Percentiles rank a stretch among this genome's conserved stretches.
Evolutionary conservation across 2,888 invertebrate species (phyloP).

Genomic region (Miltochrista miniata): DNA sequence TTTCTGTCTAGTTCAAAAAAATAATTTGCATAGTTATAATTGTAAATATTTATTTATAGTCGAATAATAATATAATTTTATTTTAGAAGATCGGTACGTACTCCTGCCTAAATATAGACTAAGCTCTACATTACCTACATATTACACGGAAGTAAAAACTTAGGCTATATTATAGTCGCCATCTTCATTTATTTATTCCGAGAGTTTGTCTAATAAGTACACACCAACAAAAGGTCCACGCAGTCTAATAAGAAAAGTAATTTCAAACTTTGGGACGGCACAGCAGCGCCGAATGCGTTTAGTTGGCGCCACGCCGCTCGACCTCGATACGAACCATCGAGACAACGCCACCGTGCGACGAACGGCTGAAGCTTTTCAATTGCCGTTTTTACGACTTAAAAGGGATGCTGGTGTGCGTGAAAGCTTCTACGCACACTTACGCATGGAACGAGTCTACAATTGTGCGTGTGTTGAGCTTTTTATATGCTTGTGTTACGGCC

Average conservation of each 20-base stretch:
- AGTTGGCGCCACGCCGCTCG: conserved; percentile 37
- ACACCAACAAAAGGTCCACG: conserved; percentile 44
- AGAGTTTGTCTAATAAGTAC: conserved; percentile 48
- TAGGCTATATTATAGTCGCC: conserved; percentile 15
- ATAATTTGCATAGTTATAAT: too few species aligned
- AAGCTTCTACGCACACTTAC: conserved; percentile 67
- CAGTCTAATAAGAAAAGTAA: conserved; percentile 62
- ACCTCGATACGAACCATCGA: conserved; percentile 60
- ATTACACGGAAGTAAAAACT: too few species aligned
- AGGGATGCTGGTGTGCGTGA: conserved; percentile 60
- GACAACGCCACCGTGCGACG: conserved; percentile 78
- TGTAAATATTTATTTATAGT: too few species aligned
- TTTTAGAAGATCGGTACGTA: too few species aligned
- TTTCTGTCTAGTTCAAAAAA: not conserved
- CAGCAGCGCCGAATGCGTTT: conserved; percentile 67
- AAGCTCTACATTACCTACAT: too few species aligned
- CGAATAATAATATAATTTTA: too few species aligned
- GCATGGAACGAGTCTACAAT: conserved; percentile 50
- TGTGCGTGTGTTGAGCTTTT: conserved; percentile 70
- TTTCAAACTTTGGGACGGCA: conserved; percentile 55
- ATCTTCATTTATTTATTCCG: conserved; percentile 27
- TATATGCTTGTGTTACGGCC: conserved; percentile 66
- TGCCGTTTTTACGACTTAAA: conserved; percentile 62
- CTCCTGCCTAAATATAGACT: too few species aligned
- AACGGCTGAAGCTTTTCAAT: conserved; percentile 80